Evolutionary conservation across 2,888 invertebrate genomes (phyloP), one percentile per base, ranked within the genome.

Genomic region (Amaurobius ferox): DNA sequence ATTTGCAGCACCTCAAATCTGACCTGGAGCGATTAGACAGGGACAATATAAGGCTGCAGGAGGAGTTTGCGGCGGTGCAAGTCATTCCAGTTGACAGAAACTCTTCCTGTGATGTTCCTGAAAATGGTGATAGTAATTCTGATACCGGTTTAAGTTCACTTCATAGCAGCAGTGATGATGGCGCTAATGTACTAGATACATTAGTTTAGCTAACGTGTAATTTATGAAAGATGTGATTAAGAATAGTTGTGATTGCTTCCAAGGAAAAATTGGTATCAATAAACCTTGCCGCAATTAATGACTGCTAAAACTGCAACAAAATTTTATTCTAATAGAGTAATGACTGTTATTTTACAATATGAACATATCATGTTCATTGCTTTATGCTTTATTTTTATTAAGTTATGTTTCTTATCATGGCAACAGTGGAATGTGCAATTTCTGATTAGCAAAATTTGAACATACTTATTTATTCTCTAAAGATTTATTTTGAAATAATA

Each of bases 71-170:
- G 11, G 78, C 68, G 28, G 70, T 86, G 11, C 83, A 71, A 71
- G 79, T 72, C 48, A 77, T 85, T 48, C 55, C 70, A 1, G 72
- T 85, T 16, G 76, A 79, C 26, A 32, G 67, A 32, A 79, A 44
- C 44, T 71, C 39, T 35, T 72, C 79, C 13, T 87, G 79, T 39
- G 87, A 88, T 66, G 88, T 87, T n/a, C 79, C 88, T 29, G 90
- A 90, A 73, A 92, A 91, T 76, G 91, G 90, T 29, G 92, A 92
- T 88, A 92, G 92, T 0, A 92, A 92, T 87, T 92, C 93, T 0
- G 92, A 93, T 89, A 92, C 92, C 0, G 93, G 93, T 0, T 90
- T 93, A 3, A 92, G 92, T 89, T 92, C 92, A 0, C 90, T 92
- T 88, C 92, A 92, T 88, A 92, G 92, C 62, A 91, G 91, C 77